Base-by-base conservation (phyloP, 2,888 invertebrate genomes). In the Melinaea menophilus region DNA sequence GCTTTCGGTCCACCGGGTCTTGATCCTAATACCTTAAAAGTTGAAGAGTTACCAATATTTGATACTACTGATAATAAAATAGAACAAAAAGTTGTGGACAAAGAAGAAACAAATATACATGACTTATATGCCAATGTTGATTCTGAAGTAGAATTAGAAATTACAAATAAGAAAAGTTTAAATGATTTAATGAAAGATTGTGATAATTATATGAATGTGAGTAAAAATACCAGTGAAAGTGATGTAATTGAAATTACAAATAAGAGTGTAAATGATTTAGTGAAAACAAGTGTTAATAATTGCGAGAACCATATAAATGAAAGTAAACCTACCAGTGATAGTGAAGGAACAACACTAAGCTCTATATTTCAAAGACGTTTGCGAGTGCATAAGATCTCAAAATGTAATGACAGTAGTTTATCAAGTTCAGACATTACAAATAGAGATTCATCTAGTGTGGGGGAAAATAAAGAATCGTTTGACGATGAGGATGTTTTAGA, bases 361-460 rank as follows among this genome's bases (percentile, higher is more conserved):
- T 41, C 41, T 5, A 41, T 9, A 41, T 41, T 41, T 3, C 41
- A 41, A 9, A 41, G 41, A 46, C 78, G 72, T 63, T 57, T 79
- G 58, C 70, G 61, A 59, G 55, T 66, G 4, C 51, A 66, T 13
- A 67, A 69, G 12, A 72, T 64, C 41, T 59, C 62, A 34, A 63
- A 65, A 5, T 72, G 67, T 64, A 66, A 61, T 51, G 67, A 69
- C 22, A 56, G 60, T 9, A 67, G 68, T 22, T 62, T 64, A 0
- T 73, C 72, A 4, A 67, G 63, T 5, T 75, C 77, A n/a, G 75
- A 76, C 63, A 72, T 74, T 9, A 74, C 75, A 2, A 71, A 66
- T 35, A 76, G 76, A 68, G 75, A 76, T 60, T 72, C 72, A 9
- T 72, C 74, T 4, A 71, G 71, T 61, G 45, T 64, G 34, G 70